Base-by-base conservation (phyloP, 64 coral and sea anemone genomes). In the Montipora sp. region DNA sequence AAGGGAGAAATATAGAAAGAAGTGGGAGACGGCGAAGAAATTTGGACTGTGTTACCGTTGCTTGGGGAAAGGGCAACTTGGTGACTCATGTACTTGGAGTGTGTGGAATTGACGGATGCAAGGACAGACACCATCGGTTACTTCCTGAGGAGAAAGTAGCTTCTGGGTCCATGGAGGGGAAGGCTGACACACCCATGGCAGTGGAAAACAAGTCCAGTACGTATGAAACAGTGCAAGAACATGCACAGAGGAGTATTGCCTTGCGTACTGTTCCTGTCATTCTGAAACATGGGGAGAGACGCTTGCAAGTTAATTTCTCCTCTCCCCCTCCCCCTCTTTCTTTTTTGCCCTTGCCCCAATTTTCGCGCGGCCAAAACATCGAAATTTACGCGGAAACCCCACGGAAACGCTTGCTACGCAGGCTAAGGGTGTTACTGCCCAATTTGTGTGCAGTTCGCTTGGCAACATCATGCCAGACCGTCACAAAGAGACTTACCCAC, bases 41-140 rank as follows among this genome's bases (percentile, higher is more conserved):
- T 76, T 88, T 3, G 92, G 95, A 3, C 75, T 93, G 6, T 92
- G 94, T 74, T 95, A 94, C 36, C 75, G 84, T 20, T 95, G 94
- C 49, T 70, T 89, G 23, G 76, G 65, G n/a, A 80, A 92, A 27
- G 75, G 57, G 51, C 94, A 90, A 69, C 71, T 83, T 13, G 70
- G 90, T 49, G 83, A 48, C 67, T n/a, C 13, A 58, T 96, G 90
- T 80, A 63, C 15, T 51, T 45, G 51, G 66, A 83, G 89, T 23
- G 44, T 91, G 89, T 45, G 80, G 51, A 11, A 18, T 82, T 45
- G 65, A 75, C 14, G 67, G 89, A 48, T 91, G 79, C 50, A 91
- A 51, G 67, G 79, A 83, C 4, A 48, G 48, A 49, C 89, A 83
- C 23, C 89, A 91, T 20, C 51, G 44, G 13, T 46, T 91, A 53